Evolutionary conservation across 2,797 vertebrate species (phyloP).

Genomic region (Morus bassanus): DNA sequence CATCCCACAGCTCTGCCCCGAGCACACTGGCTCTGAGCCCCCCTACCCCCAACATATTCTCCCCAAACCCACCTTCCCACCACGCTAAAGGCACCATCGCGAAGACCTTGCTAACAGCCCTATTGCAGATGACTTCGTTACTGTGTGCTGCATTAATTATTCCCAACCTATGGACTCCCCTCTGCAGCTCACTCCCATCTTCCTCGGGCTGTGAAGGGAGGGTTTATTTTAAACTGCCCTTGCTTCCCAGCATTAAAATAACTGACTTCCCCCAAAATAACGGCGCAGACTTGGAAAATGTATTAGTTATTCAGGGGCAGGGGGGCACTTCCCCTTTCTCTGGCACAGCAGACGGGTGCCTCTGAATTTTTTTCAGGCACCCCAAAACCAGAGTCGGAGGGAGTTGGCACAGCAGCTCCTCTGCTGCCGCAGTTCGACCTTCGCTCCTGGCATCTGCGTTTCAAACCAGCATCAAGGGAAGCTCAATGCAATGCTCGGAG

Average conservation of each 20-base stretch:
- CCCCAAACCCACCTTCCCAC: neutral
- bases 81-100: rapidly evolving
- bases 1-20: neutral
- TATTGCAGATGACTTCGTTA: rapidly evolving
- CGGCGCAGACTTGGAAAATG: rapidly evolving
- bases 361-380: neutral
- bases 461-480: rapidly evolving
- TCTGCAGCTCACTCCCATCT: neutral
- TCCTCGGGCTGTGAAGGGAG: neutral
- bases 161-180: neutral
- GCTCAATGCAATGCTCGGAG: rapidly evolving
- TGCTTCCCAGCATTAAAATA: neutral
- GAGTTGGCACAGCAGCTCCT: neutral
- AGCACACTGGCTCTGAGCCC: neutral
- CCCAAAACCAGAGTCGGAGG: neutral
- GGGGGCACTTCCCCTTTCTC: neutral
- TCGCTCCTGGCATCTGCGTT: rapidly evolving
- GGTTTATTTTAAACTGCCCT: too few relatives aligned
- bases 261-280: neutral
- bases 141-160: neutral
- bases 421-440: neutral
- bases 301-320: neutral
- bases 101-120: neutral
- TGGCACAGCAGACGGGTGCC: neutral
- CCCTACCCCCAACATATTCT: rapidly evolving